Base-by-base conservation (phyloP, 2,888 invertebrate species). In the Hedya salicella region DNA sequence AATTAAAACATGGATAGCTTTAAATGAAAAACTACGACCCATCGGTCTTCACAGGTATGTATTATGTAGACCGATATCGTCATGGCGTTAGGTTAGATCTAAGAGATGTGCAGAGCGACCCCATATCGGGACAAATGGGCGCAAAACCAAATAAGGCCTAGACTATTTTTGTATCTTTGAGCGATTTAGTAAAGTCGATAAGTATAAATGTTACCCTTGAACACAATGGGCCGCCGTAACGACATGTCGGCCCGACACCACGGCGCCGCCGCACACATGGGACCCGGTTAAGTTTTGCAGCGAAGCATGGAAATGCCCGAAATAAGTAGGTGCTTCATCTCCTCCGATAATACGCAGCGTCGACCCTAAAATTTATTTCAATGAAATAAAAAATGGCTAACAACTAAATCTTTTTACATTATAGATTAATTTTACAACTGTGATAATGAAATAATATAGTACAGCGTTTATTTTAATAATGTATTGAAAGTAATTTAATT, bases 181-280 rank as follows among this genome's bases (percentile, higher is more conserved):
- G n/a, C n/a, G n/a, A n/a, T n/a, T n/a, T n/a, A n/a, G n/a, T n/a
- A n/a, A n/a, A n/a, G n/a, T n/a, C n/a, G n/a, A n/a, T n/a, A n/a
- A n/a, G n/a, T n/a, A 25, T 25, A 25, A 25, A 16, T 25, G 13
- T 25, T 75, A 88, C 89, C 78, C 79, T 9, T 74, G 13, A n/a
- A 91, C 81, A 74, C 91, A 92, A 78, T 92, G 91, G 14, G 91
- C 91, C 3, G 88, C 90, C 8, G 91, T 90, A 0, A 87, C 75
- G 13, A 90, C 71, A 69, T 86, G 82, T 70, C 73, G 76, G 40
- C 75, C 76, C 0, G 91, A 90, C 48, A 91, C 75, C 8, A 91
- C 79, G 32, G 86, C 87, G 13, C 89, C 87, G 14, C 91, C 91
- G 76, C 91, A 91, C 1, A 92, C 88, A 72, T 92, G 91, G 68